Conservation (phyloP, 1,140 invertebrate species). For the Drosophila kurseongensis region DNA sequence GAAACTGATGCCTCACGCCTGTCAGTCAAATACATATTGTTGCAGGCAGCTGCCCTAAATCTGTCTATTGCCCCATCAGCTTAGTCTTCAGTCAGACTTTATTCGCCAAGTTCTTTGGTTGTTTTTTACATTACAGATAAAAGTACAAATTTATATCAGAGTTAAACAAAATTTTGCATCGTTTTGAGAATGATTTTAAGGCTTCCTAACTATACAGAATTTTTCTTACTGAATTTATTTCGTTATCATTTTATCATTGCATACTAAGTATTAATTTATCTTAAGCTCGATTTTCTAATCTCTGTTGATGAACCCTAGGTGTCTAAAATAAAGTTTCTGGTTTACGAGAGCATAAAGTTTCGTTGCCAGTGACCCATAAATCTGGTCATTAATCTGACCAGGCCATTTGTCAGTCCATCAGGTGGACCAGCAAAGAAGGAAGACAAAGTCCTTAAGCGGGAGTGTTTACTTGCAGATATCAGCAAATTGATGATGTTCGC, state of each 20-base stretch:
- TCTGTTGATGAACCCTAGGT: not conserved
- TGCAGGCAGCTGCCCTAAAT: conserved; percentile 40
- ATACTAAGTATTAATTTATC: not conserved
- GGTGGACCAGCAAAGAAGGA: conserved; percentile 10
- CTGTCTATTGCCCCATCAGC: conserved; percentile 17
- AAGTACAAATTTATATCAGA: not conserved
- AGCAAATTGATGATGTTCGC: conserved; percentile 64
- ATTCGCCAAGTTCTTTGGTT: not conserved
- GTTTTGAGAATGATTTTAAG: too few species aligned
- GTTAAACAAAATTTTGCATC: not conserved
- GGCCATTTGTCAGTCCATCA: conserved; percentile 56
- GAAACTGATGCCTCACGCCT: conserved; percentile 52
- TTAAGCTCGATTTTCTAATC: not conserved
- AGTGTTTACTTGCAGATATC: conserved; percentile 58
- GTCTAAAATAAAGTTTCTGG: not conserved
- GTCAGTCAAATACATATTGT: conserved; percentile 19
- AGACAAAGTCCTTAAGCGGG: conserved; percentile 1
- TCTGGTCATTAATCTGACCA: conserved; percentile 33
- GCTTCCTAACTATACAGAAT: too few species aligned
- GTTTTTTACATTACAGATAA: conserved; percentile 1
- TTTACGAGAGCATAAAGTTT: not conserved
- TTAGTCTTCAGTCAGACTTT: conserved; percentile 5
- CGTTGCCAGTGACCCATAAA: conserved; percentile 11
- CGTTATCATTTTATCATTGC: not conserved
- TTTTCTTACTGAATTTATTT: not conserved